phyloP scores from a whole-genome alignment of 2,888 invertebrate genomes.

The Luperina nickerlii region DNA sequence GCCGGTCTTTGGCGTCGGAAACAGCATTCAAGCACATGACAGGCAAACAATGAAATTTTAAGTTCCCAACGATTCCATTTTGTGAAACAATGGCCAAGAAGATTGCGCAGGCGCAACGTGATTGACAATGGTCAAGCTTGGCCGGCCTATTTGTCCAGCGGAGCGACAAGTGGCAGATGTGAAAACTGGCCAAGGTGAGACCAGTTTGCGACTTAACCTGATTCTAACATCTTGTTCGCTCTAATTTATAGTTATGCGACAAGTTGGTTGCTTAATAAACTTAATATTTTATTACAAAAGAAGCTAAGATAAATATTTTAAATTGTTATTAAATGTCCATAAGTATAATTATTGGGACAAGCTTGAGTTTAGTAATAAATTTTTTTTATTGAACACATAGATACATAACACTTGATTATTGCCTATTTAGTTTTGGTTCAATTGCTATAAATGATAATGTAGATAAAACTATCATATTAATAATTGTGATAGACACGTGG shows the following conservation, averaged over 20 bases:
- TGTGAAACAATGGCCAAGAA: slow-evolving; percentile 58
- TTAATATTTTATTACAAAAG: slow-evolving; percentile 36
- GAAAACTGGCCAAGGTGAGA: slow-evolving; percentile 86
- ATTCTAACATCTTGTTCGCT: slow-evolving; percentile 57
- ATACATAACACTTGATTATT: slow-evolving; percentile 32
- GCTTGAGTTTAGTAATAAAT: slow-evolving; percentile 16
- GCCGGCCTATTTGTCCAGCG: slow-evolving; percentile 82
- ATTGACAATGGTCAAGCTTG: slow-evolving; percentile 82
- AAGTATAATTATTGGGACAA: slow-evolving; percentile 45
- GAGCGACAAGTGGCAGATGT: slow-evolving; percentile 83
- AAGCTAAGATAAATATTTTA: slow-evolving; percentile 40
- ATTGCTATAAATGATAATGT: not conserved
- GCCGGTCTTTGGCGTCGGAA: slow-evolving; percentile 43
- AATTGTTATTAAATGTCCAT: slow-evolving; percentile 39
- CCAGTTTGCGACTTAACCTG: slow-evolving; percentile 68
- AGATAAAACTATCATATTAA: slow-evolving; percentile 6
- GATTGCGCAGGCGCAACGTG: slow-evolving; percentile 66
- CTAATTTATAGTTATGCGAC: slow-evolving; percentile 52
- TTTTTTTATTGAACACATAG: slow-evolving; percentile 21
- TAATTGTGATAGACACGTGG: slow-evolving; percentile 6
- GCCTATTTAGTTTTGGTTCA: slow-evolving; percentile 36
- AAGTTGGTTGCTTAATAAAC: slow-evolving; percentile 35
- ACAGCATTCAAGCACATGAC: slow-evolving; percentile 46
- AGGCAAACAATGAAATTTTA: slow-evolving; percentile 52
- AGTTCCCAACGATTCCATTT: slow-evolving; percentile 50